These are phyloP conservation scores for Podarcis muralis DNA, from an alignment of 2,113 vertebrate species.

Conservation along the genomic window DNA sequence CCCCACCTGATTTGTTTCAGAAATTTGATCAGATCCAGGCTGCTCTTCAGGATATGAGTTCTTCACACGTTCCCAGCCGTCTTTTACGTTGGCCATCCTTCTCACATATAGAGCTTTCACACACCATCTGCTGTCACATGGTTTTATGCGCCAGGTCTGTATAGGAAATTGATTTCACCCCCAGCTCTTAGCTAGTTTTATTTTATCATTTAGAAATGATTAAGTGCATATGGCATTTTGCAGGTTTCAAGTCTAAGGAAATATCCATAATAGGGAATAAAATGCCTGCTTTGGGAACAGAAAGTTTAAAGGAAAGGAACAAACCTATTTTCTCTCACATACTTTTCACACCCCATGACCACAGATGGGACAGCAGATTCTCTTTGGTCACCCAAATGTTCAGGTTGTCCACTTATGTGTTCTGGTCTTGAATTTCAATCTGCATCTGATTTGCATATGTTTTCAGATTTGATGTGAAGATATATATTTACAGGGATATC, in stretches of 20 bases:
- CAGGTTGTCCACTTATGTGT: constrained; percentile 30
- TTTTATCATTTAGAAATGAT: constrained; percentile 49
- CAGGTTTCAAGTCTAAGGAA: constrained; percentile 32
- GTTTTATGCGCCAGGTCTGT: constrained; percentile 41
- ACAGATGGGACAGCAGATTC: constrained; percentile 2
- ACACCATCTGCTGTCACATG: constrained; percentile 56
- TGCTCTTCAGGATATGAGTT: constrained; percentile 26
- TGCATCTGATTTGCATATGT: neutral
- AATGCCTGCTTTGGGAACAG: neutral
- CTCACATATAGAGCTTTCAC: constrained; percentile 57
- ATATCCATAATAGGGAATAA: neutral
- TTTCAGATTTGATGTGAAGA: neutral
- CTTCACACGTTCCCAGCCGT: constrained; percentile 34
- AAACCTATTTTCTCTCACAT: constrained; percentile 35
- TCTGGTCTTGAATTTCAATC: constrained; percentile 19
- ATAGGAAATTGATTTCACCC: constrained; percentile 46
- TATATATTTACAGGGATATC: neutral
- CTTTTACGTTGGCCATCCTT: constrained; percentile 39
- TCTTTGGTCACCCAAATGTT: constrained; percentile 25
- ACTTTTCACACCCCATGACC: constrained; percentile 15
- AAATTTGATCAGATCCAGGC: constrained; percentile 38
- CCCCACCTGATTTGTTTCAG: constrained; percentile 30
- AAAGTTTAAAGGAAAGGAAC: constrained; percentile 37
- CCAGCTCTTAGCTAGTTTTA: constrained; percentile 38
- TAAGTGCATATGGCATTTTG: constrained; percentile 46